Percentiles rank a stretch among this genome's conserved stretches.
phyloP scores from a whole-genome alignment of 2,888 invertebrate genomes.

The Drosophila imparisetae region DNA sequence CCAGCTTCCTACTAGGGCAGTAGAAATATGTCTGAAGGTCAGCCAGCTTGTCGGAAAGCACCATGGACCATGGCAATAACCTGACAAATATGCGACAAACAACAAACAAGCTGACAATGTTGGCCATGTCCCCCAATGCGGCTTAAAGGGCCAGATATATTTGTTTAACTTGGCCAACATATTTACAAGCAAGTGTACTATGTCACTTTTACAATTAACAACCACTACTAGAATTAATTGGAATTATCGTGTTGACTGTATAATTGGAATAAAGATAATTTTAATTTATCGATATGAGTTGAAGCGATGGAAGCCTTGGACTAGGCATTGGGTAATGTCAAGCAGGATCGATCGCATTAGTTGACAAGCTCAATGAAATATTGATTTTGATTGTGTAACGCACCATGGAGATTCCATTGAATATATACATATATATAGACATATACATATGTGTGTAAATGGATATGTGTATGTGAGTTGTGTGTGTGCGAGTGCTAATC shows the following conservation, averaged over 20 bases:
- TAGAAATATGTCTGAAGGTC: conserved; percentile 52
- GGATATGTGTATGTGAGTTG: background rate
- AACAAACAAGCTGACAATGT: conserved; percentile 3
- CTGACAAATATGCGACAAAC: conserved; percentile 11
- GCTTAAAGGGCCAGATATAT: conserved; percentile 6
- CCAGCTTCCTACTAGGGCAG: conserved; percentile 56
- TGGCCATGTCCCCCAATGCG: conserved; percentile 11
- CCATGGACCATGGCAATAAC: background rate
- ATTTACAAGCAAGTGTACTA: conserved; percentile 1
- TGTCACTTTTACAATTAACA: background rate
- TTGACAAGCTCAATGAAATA: conserved; percentile 62
- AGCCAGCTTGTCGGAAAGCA: conserved; percentile 5
- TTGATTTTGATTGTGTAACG: conserved; percentile 62
- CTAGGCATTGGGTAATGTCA: conserved; percentile 76
- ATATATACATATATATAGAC: background rate
- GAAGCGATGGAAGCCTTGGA: conserved; percentile 57
- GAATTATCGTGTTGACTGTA: conserved; percentile 8
- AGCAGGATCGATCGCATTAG: conserved; percentile 55
- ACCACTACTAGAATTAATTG: background rate
- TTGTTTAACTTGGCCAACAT: background rate
- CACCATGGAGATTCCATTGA: conserved; percentile 37
- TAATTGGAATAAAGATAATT: background rate
- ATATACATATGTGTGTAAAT: background rate
- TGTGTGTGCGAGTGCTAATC: conserved; percentile 29
- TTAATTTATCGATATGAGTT: conserved; percentile 21